Evolutionary conservation across 2,888 invertebrate genomes (phyloP), one percentile per base, ranked within the genome.

Genomic region (Acanthosepion pharaonis): DNA sequence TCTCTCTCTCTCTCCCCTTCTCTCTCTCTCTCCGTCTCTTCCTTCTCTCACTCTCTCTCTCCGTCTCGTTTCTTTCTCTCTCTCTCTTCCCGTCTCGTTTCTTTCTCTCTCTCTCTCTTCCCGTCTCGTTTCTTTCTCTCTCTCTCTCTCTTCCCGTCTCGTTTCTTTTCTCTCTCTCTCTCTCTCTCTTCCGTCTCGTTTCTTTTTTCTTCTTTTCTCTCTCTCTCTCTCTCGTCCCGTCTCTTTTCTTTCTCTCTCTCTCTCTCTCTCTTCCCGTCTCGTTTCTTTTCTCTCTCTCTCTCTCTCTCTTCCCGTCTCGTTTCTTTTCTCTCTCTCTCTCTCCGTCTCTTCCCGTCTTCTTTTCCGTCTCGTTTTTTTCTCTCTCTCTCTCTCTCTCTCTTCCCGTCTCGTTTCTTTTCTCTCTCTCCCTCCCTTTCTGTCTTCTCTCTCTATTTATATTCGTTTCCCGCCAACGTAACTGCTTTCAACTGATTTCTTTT

Each of bases 331-430:
- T 48, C 42, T 42, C 28, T 42, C 42, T 42, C 91, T 23, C 28
- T 42, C 42, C n/a, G n/a, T n/a, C n/a, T n/a, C n/a, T n/a, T n/a
- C n/a, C n/a, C n/a, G n/a, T n/a, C n/a, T n/a, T 42, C 9, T 42
- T 9, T 18, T 25, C 9, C 1, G 1, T 5, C 33, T 4, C 5
- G n/a, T n/a, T n/a, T n/a, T n/a, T n/a, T n/a, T n/a, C n/a, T n/a
- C n/a, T n/a, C 91, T n/a, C 91, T 18, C 91, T 91, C 9, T 91
- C 11, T 91, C n/a, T 25, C 11, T n/a, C 20, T 5, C 42, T n/a
- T n/a, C n/a, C n/a, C n/a, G n/a, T n/a, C n/a, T 0, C 5, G 0
- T 9, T 9, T 42, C 42, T 91, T 20, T 25, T n/a, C n/a, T 25
- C 25, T 25, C 25, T 5, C 33, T 25, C 33, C 11, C 20, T 91